Evolutionary conservation across 1,140 invertebrate genomes (phyloP).

Genomic region (Limonius californicus): DNA sequence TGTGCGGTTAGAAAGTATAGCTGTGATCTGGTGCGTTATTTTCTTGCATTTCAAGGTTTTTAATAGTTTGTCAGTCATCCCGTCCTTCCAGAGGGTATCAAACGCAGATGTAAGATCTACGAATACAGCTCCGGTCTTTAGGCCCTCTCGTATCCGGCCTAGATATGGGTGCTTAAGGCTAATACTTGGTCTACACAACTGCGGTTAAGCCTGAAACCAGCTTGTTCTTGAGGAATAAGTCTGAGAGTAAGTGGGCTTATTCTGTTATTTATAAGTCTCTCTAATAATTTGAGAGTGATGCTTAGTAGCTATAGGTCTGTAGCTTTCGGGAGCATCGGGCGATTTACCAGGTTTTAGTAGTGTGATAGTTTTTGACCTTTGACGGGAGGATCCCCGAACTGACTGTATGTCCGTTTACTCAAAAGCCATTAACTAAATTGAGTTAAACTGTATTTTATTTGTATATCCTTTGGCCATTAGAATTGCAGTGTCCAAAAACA

Average conservation of each 20-base stretch:
- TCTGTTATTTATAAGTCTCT: constrained; percentile 19
- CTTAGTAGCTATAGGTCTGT: constrained; percentile 17
- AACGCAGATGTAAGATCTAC: background rate
- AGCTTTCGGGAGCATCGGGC: constrained; percentile 14
- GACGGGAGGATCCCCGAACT: too few relatives aligned
- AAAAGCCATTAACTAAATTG: too few relatives aligned
- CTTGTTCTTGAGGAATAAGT: constrained; percentile 19
- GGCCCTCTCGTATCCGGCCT: constrained; percentile 9
- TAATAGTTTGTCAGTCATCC: too few relatives aligned
- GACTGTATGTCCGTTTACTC: too few relatives aligned
- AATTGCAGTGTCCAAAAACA: too few relatives aligned
- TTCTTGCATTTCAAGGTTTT: too few relatives aligned
- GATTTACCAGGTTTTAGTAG: constrained; percentile 25
- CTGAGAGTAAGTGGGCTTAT: background rate
- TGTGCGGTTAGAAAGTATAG: too few relatives aligned
- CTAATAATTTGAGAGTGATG: constrained; percentile 19
- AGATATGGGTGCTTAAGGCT: constrained; percentile 24
- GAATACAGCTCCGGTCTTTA: background rate
- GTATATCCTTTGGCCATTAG: too few relatives aligned
- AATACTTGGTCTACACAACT: constrained; percentile 23
- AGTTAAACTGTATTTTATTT: too few relatives aligned
- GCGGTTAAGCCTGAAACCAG: constrained; percentile 18
- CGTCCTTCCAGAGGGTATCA: too few relatives aligned
- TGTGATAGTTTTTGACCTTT: constrained; percentile 21
- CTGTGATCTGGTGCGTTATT: too few relatives aligned